A percentile compares a stretch with the other conserved stretches of the same genome.
These are phyloP conservation scores for Helicoverpa armigera DNA, from an alignment of 1,140 invertebrate genomes.

Conservation along the genomic window DNA sequence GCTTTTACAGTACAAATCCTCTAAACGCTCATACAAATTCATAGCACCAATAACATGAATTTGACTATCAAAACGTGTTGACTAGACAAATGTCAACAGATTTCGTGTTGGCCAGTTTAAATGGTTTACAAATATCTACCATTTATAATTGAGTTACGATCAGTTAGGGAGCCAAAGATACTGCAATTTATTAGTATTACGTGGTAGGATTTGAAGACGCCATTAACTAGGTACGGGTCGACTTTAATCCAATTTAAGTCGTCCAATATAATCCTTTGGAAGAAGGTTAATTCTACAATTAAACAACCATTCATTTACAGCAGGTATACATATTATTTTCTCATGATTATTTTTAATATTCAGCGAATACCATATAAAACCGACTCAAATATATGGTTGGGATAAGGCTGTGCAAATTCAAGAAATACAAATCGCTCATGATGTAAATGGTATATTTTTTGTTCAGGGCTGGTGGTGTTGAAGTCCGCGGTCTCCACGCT, in stretches of 20 bases:
- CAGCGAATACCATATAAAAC: too few species aligned
- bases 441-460: not conserved
- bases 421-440: not conserved
- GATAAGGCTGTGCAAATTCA: too few species aligned
- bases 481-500: conserved; percentile 93
- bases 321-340: too few species aligned
- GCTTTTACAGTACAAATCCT: not conserved
- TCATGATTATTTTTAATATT: not conserved
- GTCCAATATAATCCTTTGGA: not conserved
- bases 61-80: conserved; percentile 11
- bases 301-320: too few species aligned
- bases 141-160: conserved; percentile 33
- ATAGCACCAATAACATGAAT: conserved; percentile 1
- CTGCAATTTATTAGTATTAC: conserved; percentile 18
- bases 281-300: too few species aligned
- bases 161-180: not conserved
- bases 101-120: not conserved
- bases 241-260: conserved; percentile 5
- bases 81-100: not conserved
- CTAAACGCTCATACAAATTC: not conserved
- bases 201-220: conserved; percentile 5
- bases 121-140: conserved; percentile 5
- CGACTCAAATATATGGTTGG: too few species aligned
- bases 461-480: conserved; percentile 92
- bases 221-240: not conserved